phyloP scores from a whole-genome alignment of 2,888 invertebrate genomes.

The Matsumyia berberina region DNA sequence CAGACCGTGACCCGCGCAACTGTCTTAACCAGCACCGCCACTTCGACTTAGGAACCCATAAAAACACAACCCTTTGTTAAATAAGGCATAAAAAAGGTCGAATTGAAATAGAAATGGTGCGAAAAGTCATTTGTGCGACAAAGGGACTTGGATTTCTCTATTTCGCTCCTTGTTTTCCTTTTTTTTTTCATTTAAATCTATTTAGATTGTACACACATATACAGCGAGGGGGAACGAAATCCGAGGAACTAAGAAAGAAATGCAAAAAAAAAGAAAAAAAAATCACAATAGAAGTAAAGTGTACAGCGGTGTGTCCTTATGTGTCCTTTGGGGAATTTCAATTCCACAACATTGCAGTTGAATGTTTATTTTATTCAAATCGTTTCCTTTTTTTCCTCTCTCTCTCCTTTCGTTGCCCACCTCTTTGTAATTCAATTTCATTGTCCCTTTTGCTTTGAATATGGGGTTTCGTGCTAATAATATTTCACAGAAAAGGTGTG shows the following conservation, averaged over 20 bases:
- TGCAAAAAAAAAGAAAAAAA: conserved; percentile 12
- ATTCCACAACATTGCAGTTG: conserved; percentile 73
- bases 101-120: conserved; percentile 75
- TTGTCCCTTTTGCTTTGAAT: conserved; percentile 30
- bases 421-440: conserved; percentile 57
- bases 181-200: conserved; percentile 58
- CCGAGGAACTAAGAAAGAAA: conserved; percentile 4
- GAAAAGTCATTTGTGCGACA: conserved; percentile 72
- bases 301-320: conserved; percentile 55
- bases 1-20: conserved; percentile 62
- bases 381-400: conserved; percentile 33
- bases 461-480: conserved; percentile 18
- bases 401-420: neutral
- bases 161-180: conserved; percentile 30
- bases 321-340: conserved; percentile 73
- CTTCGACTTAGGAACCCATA: neutral
- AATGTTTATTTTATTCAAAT: conserved; percentile 76
- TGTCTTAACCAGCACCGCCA: conserved; percentile 15
- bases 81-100: conserved; percentile 74
- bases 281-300: conserved; percentile 36
- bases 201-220: conserved; percentile 49
- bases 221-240: neutral
- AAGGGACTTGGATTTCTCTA: conserved; percentile 44
- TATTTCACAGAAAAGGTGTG: conserved; percentile 21
- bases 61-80: conserved; percentile 68